Percentiles rank a stretch among this genome's conserved stretches.
phyloP scores from a whole-genome alignment of 2,113 vertebrate genomes.

The Dasyornis broadbenti region DNA sequence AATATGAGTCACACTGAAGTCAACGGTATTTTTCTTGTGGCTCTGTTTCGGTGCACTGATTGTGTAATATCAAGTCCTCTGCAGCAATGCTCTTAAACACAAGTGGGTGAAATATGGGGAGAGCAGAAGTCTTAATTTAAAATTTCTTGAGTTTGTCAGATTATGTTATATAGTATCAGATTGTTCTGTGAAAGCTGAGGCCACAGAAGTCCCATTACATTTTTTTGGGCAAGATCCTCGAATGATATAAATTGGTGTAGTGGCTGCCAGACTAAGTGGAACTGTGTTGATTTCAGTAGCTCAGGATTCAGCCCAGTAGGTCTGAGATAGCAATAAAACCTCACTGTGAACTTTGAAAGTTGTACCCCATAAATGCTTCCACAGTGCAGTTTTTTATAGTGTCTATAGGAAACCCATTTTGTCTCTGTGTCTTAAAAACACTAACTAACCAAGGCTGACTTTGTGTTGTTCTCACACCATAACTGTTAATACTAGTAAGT shows the following conservation, averaged over 20 bases:
- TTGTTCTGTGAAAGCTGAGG: slow-evolving; percentile 39
- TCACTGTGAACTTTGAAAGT: neutral
- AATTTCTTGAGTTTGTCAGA: slow-evolving; percentile 32
- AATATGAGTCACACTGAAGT: neutral
- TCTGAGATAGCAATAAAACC: slow-evolving; percentile 40
- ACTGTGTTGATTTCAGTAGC: neutral
- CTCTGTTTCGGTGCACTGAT: neutral
- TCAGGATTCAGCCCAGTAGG: neutral
- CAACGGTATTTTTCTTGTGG: neutral
- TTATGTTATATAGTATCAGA: slow-evolving; percentile 13
- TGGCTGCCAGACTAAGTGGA: neutral
- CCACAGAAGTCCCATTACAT: slow-evolving; percentile 25
- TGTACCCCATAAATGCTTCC: neutral
- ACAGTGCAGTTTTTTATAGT: slow-evolving; percentile 9
- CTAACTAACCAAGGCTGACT: neutral
- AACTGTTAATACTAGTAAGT: slow-evolving; percentile 35
- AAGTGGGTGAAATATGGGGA: slow-evolving; percentile 30
- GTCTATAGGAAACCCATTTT: neutral
- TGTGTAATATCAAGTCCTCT: neutral
- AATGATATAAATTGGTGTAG: slow-evolving; percentile 5
- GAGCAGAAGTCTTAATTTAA: slow-evolving; percentile 23
- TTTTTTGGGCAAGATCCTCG: neutral
- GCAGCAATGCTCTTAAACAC: neutral
- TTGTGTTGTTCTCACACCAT: neutral
- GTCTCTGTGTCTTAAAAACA: neutral